Evolutionary conservation across 2,113 vertebrate genomes (phyloP), one percentile per base, ranked within the genome.

Genomic region (Melierax canorus): DNA sequence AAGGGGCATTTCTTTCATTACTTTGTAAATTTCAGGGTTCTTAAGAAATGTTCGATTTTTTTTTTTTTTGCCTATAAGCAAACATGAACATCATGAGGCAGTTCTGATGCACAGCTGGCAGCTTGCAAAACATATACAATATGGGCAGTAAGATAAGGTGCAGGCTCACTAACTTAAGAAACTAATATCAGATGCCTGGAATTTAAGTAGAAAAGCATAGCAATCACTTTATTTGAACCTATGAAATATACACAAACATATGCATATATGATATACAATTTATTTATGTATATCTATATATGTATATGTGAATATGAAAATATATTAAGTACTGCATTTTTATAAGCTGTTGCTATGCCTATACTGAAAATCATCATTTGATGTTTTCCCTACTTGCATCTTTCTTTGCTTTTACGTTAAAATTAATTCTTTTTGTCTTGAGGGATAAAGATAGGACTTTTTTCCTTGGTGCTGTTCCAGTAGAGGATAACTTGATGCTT

Each of bases 131-230:
- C 48, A 68, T 93, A 74, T 56, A 84, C 91, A 96, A 89, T 94
- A 78, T 95, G 86, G 92, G 26, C 68, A 94, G 79, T 60, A 80
- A 97, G 92, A 96, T 97, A 96, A 97, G 92, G 86, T 89, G 64
- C 72, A 92, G 80, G 68, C 92, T 94, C 68, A 94, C 94, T 93
- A 95, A 92, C 64, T 94, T 90, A 95, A 94, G 71, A 69, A 95
- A 86, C 64, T 84, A 92, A 68, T 88, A 92, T 75, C 86, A 78
- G 91, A 94, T 86, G 60, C 20, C 63, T 91, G 62, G 51, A 83
- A 88, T 91, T 86, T 91, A 91, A 96, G 76, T 45, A 75, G 83
- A 87, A 92, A 93, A 90, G 30, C 46, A 67, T 15, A 91, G 64
- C 34, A 92, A 71, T 81, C 39, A 53, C 41, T 91, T 90, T 51